Conservation (phyloP, 2,888 invertebrate species). For the Hemistola chrysoprasaria region DNA sequence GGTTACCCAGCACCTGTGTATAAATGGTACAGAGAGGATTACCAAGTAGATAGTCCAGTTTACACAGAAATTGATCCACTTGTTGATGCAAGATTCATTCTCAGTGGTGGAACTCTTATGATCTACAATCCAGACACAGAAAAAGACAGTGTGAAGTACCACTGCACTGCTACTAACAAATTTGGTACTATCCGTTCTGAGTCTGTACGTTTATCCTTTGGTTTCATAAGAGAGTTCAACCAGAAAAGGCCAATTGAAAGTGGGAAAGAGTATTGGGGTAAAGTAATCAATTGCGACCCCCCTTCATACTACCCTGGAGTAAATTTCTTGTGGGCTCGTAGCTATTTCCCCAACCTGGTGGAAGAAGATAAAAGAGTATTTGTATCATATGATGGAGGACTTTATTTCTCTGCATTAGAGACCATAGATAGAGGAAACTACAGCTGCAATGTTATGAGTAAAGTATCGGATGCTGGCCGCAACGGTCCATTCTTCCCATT, state of each 20-base stretch:
- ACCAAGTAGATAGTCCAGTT: constrained; percentile 88
- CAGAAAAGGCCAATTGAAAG: constrained; percentile 91
- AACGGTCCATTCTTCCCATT: constrained; percentile 95
- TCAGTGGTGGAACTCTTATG: constrained; percentile 95
- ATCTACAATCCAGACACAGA: constrained; percentile 92
- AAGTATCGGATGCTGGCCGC: constrained; percentile 92
- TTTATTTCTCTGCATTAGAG: constrained; percentile 97
- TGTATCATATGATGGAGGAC: constrained; percentile 95
- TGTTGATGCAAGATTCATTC: constrained; percentile 87
- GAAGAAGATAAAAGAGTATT: constrained; percentile 96
- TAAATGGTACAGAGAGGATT: constrained; percentile 94
- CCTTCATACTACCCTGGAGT: constrained; percentile 95
- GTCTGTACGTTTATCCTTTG: constrained; percentile 93
- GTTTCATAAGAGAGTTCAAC: constrained; percentile 95
- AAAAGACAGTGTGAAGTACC: constrained; percentile 93
- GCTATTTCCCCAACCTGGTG: constrained; percentile 94
- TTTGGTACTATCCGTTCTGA: constrained; percentile 95
- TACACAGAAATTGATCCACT: constrained; percentile 90
- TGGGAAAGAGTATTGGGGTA: constrained; percentile 96
- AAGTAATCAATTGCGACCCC: constrained; percentile 95
- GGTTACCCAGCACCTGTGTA: constrained; percentile 96
- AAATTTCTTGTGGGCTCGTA: constrained; percentile 95
- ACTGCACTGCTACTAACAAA: constrained; percentile 94
- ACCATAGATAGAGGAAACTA: constrained; percentile 94
- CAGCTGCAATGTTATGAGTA: constrained; percentile 95